phyloP scores from a whole-genome alignment of 2,113 vertebrate genomes.

The Asarcornis scutulata region DNA sequence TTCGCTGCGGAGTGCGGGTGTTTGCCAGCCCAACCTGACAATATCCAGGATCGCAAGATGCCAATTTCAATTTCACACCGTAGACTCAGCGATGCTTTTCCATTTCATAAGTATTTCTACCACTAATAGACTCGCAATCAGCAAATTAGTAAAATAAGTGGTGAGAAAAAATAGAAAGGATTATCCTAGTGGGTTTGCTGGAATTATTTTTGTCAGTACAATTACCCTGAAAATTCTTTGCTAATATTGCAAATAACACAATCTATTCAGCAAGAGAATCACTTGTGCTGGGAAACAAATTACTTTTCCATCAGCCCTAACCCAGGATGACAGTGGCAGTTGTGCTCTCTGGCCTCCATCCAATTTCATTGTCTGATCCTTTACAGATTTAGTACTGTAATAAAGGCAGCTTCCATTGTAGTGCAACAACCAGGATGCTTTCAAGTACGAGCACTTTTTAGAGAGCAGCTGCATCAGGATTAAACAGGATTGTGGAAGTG shows the following conservation, averaged over 20 bases:
- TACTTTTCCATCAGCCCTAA: slow-evolving; percentile 72
- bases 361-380: slow-evolving; percentile 71
- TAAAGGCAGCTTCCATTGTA: slow-evolving; percentile 61
- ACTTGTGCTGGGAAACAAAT: slow-evolving; percentile 66
- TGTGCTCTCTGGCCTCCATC: slow-evolving; percentile 68
- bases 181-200: slow-evolving; percentile 52
- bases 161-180: slow-evolving; percentile 48
- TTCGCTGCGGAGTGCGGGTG: not conserved
- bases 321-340: slow-evolving; percentile 63
- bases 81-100: slow-evolving; percentile 37
- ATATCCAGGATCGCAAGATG: not conserved
- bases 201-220: slow-evolving; percentile 69
- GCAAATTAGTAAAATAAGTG: slow-evolving; percentile 63
- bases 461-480: slow-evolving; percentile 72
- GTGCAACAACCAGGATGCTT: slow-evolving; percentile 66
- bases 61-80: slow-evolving; percentile 47
- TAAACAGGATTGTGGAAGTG: slow-evolving; percentile 63
- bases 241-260: slow-evolving; percentile 69
- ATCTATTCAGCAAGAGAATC: slow-evolving; percentile 62
- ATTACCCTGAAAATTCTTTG: slow-evolving; percentile 65
- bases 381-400: slow-evolving; percentile 58
- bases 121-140: slow-evolving; percentile 59
- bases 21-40: slow-evolving; percentile 15
- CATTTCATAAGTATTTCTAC: slow-evolving; percentile 42
- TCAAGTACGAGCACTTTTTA: slow-evolving; percentile 64